Evolutionary conservation across 2,113 vertebrate species (phyloP).

Genomic region (Speoplatyrhinus poulsoni): DNA sequence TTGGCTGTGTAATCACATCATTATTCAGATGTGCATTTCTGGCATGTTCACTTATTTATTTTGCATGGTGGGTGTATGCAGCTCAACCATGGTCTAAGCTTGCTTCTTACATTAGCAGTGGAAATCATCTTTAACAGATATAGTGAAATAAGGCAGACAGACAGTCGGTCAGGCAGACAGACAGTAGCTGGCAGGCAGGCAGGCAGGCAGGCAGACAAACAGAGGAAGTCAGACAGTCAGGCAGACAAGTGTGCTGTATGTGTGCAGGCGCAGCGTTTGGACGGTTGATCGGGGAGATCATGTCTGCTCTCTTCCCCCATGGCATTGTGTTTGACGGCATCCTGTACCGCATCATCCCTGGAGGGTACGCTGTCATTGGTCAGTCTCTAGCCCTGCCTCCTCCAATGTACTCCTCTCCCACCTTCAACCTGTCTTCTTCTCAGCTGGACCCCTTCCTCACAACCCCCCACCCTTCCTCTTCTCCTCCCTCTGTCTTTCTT

Average conservation of each 20-base stretch:
- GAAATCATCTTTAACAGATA: too few relatives aligned
- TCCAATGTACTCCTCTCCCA: background rate
- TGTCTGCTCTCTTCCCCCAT: constrained; percentile 88
- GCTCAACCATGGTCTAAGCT: too few relatives aligned
- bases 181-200: background rate
- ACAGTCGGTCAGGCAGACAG: background rate
- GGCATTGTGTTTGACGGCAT: constrained; percentile 93
- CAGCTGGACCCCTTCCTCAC: too few relatives aligned
- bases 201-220: background rate
- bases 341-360: constrained; percentile 92
- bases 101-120: too few relatives aligned
- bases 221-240: background rate
- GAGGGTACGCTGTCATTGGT: constrained; percentile 97
- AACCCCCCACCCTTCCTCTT: constrained; percentile 1
- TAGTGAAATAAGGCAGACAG: background rate
- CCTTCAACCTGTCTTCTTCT: background rate
- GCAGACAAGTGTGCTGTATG: background rate
- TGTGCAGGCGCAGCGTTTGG: constrained; percentile 88
- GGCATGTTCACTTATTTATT: too few relatives aligned
- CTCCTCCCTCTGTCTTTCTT: constrained; percentile 1
- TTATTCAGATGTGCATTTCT: too few relatives aligned
- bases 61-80: too few relatives aligned
- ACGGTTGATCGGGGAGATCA: constrained; percentile 89
- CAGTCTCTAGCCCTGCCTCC: constrained; percentile 61
- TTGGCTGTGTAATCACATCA: too few relatives aligned